Evolutionary conservation across 2,888 invertebrate genomes (phyloP).

Genomic region (Enoplolaimus lenunculus): DNA sequence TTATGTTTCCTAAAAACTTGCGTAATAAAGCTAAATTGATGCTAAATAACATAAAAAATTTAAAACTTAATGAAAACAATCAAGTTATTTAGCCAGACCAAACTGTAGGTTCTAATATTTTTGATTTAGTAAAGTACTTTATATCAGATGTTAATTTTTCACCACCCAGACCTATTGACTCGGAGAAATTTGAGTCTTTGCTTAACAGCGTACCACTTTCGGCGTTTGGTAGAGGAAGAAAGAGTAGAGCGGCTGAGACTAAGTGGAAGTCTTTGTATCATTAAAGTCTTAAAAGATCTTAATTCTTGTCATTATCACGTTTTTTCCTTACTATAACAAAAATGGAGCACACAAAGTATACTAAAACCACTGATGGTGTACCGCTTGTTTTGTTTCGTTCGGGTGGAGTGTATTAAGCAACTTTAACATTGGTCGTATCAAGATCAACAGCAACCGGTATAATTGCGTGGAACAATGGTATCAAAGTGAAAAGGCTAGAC

Average conservation of each 20-base stretch:
- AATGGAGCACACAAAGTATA: not conserved
- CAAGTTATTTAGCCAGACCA: not conserved
- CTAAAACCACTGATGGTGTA: not conserved
- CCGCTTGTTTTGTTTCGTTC: not conserved
- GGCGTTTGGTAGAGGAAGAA: not conserved
- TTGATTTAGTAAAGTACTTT: slow-evolving; percentile 17
- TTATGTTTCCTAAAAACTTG: slow-evolving; percentile 7
- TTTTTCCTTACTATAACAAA: not conserved
- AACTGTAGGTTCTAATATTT: slow-evolving; percentile 1
- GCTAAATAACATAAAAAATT: slow-evolving; percentile 4
- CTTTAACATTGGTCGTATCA: not conserved
- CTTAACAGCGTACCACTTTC: not conserved
- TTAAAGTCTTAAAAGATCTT: not conserved
- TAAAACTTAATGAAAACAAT: not conserved
- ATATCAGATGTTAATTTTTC: not conserved
- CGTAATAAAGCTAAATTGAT: not conserved
- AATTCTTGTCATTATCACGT: not conserved
- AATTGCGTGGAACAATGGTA: slow-evolving; percentile 6
- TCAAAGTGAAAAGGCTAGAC: slow-evolving; percentile 13
- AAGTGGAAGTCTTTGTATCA: not conserved
- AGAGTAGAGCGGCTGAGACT: not conserved
- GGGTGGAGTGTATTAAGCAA: not conserved
- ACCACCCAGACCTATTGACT: slow-evolving; percentile 8
- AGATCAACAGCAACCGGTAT: not conserved
- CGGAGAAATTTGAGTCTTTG: not conserved